Conservation (phyloP, 1,140 invertebrate species). For the Ericerus pela region DNA sequence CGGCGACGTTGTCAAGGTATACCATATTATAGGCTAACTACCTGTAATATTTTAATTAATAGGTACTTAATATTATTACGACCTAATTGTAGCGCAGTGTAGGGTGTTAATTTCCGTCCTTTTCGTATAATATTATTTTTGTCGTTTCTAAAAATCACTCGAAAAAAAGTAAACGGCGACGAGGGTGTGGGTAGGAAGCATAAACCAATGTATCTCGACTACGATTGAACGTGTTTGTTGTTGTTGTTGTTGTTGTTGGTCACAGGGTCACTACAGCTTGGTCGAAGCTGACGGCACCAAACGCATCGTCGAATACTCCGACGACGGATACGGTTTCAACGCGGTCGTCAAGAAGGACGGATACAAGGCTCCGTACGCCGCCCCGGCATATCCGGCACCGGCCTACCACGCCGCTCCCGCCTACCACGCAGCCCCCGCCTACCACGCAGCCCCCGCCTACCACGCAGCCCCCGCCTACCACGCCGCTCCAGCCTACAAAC, state of each 20-base stretch:
- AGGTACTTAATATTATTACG: too few relatives aligned
- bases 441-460: constrained; percentile 8
- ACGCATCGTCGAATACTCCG: constrained; percentile 42
- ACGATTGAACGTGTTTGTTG: too few relatives aligned
- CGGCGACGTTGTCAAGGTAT: constrained; percentile 37
- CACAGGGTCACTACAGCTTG: constrained; percentile 29
- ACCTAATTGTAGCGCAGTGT: too few relatives aligned
- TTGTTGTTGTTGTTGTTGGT: constrained; percentile 29
- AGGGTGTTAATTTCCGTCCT: too few relatives aligned
- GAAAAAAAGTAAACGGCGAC: too few relatives aligned
- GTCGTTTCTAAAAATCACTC: too few relatives aligned
- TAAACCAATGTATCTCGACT: too few relatives aligned
- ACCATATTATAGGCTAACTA: too few relatives aligned
- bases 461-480: constrained; percentile 13
- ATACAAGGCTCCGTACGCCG: constrained; percentile 1
- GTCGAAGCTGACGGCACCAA: constrained; percentile 40
- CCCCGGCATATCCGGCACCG: constrained; percentile 28
- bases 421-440: constrained; percentile 12
- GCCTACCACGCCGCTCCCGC: constrained; percentile 1
- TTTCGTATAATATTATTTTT: too few relatives aligned
- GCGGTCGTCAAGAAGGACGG: constrained; percentile 22
- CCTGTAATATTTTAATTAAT: too few relatives aligned
- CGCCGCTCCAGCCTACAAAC: constrained; percentile 6
- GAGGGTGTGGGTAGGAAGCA: too few relatives aligned
- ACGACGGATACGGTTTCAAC: constrained; percentile 32